Percentiles rank a stretch among this genome's conserved stretches.
phyloP scores from a whole-genome alignment of 2,888 invertebrate species.

The Drosophila mulleri region DNA sequence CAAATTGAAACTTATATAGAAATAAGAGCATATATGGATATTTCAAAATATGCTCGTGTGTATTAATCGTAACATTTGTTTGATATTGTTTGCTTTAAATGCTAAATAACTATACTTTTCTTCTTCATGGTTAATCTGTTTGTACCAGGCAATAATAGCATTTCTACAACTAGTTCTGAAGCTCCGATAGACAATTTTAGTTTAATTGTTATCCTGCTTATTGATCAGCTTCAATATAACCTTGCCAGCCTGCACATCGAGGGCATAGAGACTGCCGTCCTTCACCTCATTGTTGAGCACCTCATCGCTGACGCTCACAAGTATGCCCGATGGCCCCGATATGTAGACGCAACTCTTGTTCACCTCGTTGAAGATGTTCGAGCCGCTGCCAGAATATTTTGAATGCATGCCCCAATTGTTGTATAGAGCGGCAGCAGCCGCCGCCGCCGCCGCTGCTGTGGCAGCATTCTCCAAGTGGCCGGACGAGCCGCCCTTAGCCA shows the following conservation, averaged over 20 bases:
- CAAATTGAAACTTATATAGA: conserved; percentile 66
- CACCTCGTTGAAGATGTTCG: conserved; percentile 86
- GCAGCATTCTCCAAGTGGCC: conserved; percentile 64
- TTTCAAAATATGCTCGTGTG: conserved; percentile 1
- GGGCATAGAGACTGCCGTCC: conserved; percentile 90
- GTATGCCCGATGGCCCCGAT: conserved; percentile 93
- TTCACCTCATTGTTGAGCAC: conserved; percentile 91
- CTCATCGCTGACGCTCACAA: conserved; percentile 93
- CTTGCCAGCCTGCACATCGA: conserved; percentile 86
- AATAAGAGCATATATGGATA: conserved; percentile 10
- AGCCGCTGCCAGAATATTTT: conserved; percentile 85
- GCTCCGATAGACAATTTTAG: not conserved
- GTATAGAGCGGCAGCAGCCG: conserved; percentile 55
- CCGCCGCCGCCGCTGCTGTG: conserved; percentile 36
- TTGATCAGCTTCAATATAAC: conserved; percentile 86
- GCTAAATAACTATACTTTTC: conserved; percentile 68
- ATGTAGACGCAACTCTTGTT: conserved; percentile 88
- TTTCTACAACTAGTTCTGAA: conserved; percentile 26
- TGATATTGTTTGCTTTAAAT: conserved; percentile 53
- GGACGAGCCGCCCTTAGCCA: conserved; percentile 77
- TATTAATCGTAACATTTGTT: conserved; percentile 21
- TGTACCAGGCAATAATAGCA: conserved; percentile 20
- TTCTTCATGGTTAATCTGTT: conserved; percentile 3
- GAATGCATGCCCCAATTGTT: conserved; percentile 83
- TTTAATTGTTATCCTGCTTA: conserved; percentile 81